Percentiles rank a stretch among this genome's conserved stretches.
phyloP scores from a whole-genome alignment of 2,888 invertebrate species.

The Himalopsyche anomala region DNA sequence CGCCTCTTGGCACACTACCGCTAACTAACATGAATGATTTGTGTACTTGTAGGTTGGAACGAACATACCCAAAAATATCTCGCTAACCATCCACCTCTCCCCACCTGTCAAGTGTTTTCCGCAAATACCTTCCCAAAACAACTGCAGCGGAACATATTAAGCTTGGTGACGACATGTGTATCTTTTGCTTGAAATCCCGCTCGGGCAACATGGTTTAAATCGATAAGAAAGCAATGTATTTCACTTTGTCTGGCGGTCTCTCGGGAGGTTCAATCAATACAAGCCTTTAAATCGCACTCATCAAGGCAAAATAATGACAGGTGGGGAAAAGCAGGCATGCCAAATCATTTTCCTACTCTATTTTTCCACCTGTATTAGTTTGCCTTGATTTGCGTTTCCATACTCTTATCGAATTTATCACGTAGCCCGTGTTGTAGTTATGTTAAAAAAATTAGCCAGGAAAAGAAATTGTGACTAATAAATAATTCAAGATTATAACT shows the following conservation, averaged over 20 bases:
- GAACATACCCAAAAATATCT: background rate
- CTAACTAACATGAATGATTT: background rate
- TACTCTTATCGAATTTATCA: no score
- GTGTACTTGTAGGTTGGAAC: background rate
- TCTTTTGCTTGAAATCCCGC: no score
- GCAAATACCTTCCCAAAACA: background rate
- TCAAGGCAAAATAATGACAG: background rate
- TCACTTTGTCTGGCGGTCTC: no score
- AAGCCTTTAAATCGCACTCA: background rate
- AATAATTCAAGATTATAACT: no score
- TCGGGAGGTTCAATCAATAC: no score
- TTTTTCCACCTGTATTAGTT: background rate
- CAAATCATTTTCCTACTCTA: background rate
- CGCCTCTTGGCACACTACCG: background rate
- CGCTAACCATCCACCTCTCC: background rate
- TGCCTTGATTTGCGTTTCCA: no score
- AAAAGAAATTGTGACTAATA: no score
- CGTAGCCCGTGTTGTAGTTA: no score
- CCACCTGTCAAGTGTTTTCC: conserved; percentile 4
- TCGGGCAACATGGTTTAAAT: no score
- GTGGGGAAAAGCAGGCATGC: background rate
- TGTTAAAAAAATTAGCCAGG: no score
- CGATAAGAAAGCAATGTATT: no score
- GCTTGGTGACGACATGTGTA: background rate
- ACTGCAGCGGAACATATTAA: background rate